Conservation (phyloP, 2,888 invertebrate genomes). For the Hofmannophila pseudospretella region DNA sequence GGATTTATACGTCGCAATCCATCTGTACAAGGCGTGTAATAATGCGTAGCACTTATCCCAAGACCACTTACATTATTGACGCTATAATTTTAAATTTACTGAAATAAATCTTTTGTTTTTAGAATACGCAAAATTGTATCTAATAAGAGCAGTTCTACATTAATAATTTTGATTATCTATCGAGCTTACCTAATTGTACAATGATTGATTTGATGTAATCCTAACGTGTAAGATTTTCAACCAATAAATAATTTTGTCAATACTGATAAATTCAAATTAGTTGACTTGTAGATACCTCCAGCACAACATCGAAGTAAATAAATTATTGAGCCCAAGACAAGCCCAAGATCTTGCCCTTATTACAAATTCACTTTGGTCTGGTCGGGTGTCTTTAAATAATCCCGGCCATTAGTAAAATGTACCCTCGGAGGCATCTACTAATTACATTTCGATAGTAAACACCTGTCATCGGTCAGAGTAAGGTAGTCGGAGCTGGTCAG, state of each 20-base stretch:
- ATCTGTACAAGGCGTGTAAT: constrained; percentile 17
- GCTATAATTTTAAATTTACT: background rate
- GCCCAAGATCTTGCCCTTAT: constrained; percentile 50
- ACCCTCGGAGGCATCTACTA: constrained; percentile 36
- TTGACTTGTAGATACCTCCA: too few relatives aligned
- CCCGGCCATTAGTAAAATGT: constrained; percentile 54
- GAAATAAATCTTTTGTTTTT: too few relatives aligned
- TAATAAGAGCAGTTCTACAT: too few relatives aligned
- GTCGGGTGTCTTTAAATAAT: constrained; percentile 40
- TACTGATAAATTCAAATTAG: too few relatives aligned
- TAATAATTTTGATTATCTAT: too few relatives aligned
- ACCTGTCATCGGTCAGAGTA: constrained; percentile 48
- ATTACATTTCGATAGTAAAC: constrained; percentile 61
- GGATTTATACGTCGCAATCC: constrained; percentile 24
- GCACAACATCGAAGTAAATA: constrained; percentile 31
- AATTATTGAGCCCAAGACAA: constrained; percentile 51
- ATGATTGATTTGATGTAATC: too few relatives aligned
- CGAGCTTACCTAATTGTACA: too few relatives aligned
- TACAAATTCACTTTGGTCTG: constrained; percentile 63
- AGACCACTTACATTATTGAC: constrained; percentile 27
- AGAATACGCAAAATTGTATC: too few relatives aligned
- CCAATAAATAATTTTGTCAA: too few relatives aligned
- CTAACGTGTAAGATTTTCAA: too few relatives aligned
- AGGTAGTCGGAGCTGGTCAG: constrained; percentile 25
- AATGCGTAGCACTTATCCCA: constrained; percentile 26